Conservation (phyloP, 2,888 invertebrate genomes). For the Imbricaverruca yamaguchii region DNA sequence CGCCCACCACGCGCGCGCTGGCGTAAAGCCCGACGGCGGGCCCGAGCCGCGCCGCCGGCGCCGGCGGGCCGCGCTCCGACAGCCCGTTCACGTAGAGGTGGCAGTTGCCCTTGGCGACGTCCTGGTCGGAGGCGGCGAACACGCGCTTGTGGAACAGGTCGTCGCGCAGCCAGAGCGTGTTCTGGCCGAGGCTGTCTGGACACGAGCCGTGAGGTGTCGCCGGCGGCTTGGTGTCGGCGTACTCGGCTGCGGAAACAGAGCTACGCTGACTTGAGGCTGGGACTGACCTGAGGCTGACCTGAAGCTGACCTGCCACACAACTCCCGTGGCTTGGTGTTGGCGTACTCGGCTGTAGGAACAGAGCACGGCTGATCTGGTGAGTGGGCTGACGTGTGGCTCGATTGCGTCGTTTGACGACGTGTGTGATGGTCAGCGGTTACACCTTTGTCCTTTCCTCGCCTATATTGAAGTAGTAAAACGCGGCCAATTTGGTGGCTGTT, state of each 20-base stretch:
- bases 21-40: neutral
- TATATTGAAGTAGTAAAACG: too few species aligned
- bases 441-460: too few species aligned
- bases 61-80: neutral
- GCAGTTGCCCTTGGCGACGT: neutral
- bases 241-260: neutral
- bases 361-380: neutral
- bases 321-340: neutral
- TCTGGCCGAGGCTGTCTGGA: neutral
- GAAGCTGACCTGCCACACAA: neutral
- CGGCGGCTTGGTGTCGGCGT: neutral
- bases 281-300: too few species aligned
- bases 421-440: too few species aligned
- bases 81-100: conserved; percentile 9
- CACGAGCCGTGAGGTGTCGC: neutral
- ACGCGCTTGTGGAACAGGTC: neutral
- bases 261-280: too few species aligned
- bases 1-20: neutral
- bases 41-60: neutral
- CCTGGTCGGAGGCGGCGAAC: neutral
- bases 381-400: too few species aligned
- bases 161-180: conserved; percentile 10
- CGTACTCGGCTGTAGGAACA: neutral
- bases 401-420: too few species aligned
- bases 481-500: too few species aligned